phyloP scores from a whole-genome alignment of 1,140 invertebrate genomes.

The Macrostomum lignano region DNA sequence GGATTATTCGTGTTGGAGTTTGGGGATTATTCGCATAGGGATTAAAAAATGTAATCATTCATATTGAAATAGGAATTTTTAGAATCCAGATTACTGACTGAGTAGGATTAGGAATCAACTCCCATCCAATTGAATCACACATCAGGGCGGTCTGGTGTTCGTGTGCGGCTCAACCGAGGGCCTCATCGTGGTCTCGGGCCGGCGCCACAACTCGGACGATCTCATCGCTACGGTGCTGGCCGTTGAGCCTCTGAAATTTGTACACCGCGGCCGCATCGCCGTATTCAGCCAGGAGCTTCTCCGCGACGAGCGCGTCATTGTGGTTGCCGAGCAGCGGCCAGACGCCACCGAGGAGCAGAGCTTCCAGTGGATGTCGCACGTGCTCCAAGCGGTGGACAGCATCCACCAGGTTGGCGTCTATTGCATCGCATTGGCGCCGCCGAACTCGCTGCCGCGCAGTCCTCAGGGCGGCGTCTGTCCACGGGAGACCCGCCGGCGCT shows the following conservation, averaged over 20 bases:
- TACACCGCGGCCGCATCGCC: slow-evolving; percentile 72
- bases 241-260: slow-evolving; percentile 97
- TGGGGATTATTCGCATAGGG: no score
- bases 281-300: slow-evolving; percentile 84
- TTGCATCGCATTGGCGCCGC: slow-evolving; percentile 77
- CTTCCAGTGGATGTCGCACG: slow-evolving; percentile 98
- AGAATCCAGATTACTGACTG: no score
- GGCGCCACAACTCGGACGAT: slow-evolving; percentile 93
- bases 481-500: slow-evolving; percentile 73
- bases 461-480: slow-evolving; percentile 88
- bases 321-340: slow-evolving; percentile 86
- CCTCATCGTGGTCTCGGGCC: slow-evolving; percentile 82
- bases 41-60: no score
- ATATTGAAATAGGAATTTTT: no score
- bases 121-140: no score
- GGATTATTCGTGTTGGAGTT: no score
- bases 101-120: no score
- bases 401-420: slow-evolving; percentile 97
- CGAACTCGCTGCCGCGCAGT: slow-evolving; percentile 75
- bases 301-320: slow-evolving; percentile 81
- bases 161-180: slow-evolving; percentile 87
- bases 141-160: slow-evolving; percentile 80
- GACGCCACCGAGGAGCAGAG: slow-evolving; percentile 96
- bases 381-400: slow-evolving; percentile 88
- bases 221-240: slow-evolving; percentile 93